These are phyloP conservation scores for Lycia hirtaria DNA, from an alignment of 2,888 invertebrate species.

Conservation along the genomic window DNA sequence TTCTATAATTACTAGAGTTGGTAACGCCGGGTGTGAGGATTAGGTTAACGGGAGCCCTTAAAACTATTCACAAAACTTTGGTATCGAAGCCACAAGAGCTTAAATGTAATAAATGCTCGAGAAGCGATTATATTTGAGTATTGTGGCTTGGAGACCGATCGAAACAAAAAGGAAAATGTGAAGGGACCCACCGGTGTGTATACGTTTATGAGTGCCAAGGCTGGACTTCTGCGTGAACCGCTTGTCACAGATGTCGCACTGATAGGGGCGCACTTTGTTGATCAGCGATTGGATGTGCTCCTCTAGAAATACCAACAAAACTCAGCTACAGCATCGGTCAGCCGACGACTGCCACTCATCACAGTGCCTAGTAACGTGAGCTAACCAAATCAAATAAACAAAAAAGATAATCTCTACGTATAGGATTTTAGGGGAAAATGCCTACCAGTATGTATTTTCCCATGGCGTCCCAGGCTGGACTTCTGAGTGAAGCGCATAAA, in stretches of 20 bases:
- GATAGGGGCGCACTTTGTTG: slow-evolving; percentile 87
- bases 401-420: slow-evolving; percentile 71
- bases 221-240: slow-evolving; percentile 94
- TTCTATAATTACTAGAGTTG: slow-evolving; percentile 10
- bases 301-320: slow-evolving; percentile 86
- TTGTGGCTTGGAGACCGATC: slow-evolving; percentile 81
- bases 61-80: slow-evolving; percentile 84
- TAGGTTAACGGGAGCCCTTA: slow-evolving; percentile 76
- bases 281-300: slow-evolving; percentile 87
- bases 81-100: slow-evolving; percentile 79
- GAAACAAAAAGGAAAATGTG: slow-evolving; percentile 74
- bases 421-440: slow-evolving; percentile 84
- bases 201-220: slow-evolving; percentile 92
- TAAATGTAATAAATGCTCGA: slow-evolving; percentile 44
- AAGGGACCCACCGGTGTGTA: slow-evolving; percentile 89
- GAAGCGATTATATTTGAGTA: slow-evolving; percentile 47
- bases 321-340: slow-evolving; percentile 79
- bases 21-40: slow-evolving; percentile 38
- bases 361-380: slow-evolving; percentile 75
- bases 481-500: slow-evolving; percentile 91
- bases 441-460: slow-evolving; percentile 89
- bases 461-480: slow-evolving; percentile 90
- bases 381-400: slow-evolving; percentile 72
- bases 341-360: slow-evolving; percentile 57
- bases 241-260: slow-evolving; percentile 92